Base-by-base conservation (phyloP, 2,797 vertebrate genomes). In the Takifugu ocellatus region DNA sequence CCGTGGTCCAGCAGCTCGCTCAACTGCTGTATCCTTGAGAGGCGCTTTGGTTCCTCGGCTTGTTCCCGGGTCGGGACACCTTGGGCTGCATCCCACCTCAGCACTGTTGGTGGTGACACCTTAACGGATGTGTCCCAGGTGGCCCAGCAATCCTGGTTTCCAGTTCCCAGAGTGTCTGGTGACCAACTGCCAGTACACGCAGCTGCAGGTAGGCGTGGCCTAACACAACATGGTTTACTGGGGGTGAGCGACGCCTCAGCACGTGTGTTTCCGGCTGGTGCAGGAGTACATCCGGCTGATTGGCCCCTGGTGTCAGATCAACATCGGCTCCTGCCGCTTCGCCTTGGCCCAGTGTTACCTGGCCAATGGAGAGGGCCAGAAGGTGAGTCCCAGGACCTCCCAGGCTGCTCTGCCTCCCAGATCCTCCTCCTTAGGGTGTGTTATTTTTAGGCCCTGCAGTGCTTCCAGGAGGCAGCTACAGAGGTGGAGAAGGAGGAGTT, bases 401-500 rank as follows among this genome's bases (percentile, higher is more conserved):
- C 15, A 6, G 50, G 3, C 5, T 25, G 16, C 5, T 5, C 3
- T 5, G 5, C 16, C 5, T 12, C n/a, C 5, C 12, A 8, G n/a
- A 29, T 16, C 4, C 16, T 2, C 43, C 15, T 48, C 14, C 48
- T 14, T 50, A 3, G 5, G 9, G 31, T 57, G 39, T 17, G 14
- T 47, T 0, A 0, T 2, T 1, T 1, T 51, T 60, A 99, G 97
- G 95, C 97, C 49, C 82, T 98, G 77, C 93, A 95, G 70, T 93
- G 94, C 74, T 99, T 99, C 83, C 91, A 93, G 71, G 92, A 94
- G 60, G 96, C 94, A 1, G 94, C 93, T 0, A 90, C 92, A 0
- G 96, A 97, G 77, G 96, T 97, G 53, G 94, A 94, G 69, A 94
- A 92, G 77, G 97, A 99, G 58, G 96, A 97, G 54, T 99, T 99